Base-by-base conservation (phyloP, 2,888 invertebrate genomes). In the Boloria euphrosyne region DNA sequence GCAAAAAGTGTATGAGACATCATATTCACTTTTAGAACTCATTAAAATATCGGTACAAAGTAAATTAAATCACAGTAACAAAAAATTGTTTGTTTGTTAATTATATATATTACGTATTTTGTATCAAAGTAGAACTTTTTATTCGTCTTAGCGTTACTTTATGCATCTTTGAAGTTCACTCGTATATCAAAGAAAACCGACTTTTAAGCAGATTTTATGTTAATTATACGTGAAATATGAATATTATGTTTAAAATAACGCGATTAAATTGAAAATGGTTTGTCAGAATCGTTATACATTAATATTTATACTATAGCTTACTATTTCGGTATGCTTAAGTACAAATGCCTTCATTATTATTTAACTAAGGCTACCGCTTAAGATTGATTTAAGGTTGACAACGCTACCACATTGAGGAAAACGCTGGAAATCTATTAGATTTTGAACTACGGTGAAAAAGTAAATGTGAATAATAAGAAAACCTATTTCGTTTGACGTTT, bases 351-450 rank as follows among this genome's bases (percentile, higher is more conserved):
- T 54, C 22, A 62, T 53, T 31, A 53, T 51, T 62, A 46, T 47
- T 53, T 62, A 31, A 53, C 44, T 54, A 13, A 2, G n/a, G 1
- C 46, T 46, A 13, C 22, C 38, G 13, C 13, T 17, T 43, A 7
- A 17, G 16, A 61, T 61, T 61, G 61, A 53, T 61, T 61, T 46
- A 61, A 50, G n/a, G 14, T 16, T 47, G 53, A 47, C 27, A 44
- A 16, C 14, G 2, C 27, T 7, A 43, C 43, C n/a, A 3, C 7
- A 13, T 22, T 38, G n/a, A 38, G 31, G 2, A 38, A 38, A 38
- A 38, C 31, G 31, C 31, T 10, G 10, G 10, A 10, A 31, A 31
- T 31, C 31, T 31, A 38, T 38, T 10, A 38, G 31, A 38, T 38
- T 38, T 38, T 38, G 2, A 38, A 10, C 10, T 10, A 38, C 31